phyloP scores from a whole-genome alignment of 1,140 invertebrate genomes.

The Aporrectodea caliginosa region DNA sequence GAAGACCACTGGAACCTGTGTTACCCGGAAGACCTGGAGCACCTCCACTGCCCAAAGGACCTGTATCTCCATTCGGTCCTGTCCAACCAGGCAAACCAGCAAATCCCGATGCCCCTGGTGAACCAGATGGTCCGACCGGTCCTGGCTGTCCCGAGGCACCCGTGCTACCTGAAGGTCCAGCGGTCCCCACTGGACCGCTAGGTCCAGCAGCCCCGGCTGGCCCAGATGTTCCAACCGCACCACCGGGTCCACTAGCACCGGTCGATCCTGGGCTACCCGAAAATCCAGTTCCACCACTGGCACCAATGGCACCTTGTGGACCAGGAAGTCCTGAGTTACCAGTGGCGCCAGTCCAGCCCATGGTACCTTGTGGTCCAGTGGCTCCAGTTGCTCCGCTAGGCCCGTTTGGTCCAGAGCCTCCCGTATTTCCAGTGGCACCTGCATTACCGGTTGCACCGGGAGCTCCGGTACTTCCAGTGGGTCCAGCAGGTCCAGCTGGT shows the following conservation, averaged over 20 bases:
- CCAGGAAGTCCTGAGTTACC: not conserved
- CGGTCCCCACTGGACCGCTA: not conserved
- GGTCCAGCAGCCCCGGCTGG: not conserved
- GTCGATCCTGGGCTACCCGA: slow-evolving; percentile 1
- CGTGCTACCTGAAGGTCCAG: not conserved
- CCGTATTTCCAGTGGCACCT: too few relatives aligned
- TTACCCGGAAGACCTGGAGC: slow-evolving; percentile 3
- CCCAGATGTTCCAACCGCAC: not conserved
- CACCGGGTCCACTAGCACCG: too few relatives aligned
- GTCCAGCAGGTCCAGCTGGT: not conserved
- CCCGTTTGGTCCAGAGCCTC: too few relatives aligned
- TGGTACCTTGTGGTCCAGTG: not conserved
- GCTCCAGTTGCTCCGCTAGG: not conserved
- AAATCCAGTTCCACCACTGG: not conserved
- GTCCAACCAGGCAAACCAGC: not conserved
- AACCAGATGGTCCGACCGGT: not conserved
- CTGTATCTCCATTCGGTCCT: not conserved
- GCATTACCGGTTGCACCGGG: too few relatives aligned
- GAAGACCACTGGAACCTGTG: slow-evolving; percentile 5
- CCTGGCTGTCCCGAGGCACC: not conserved
- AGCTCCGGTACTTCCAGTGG: too few relatives aligned
- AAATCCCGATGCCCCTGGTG: not conserved
- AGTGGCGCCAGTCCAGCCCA: not conserved
- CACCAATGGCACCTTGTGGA: slow-evolving; percentile 4
- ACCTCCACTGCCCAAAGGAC: slow-evolving; percentile 13